phyloP scores from a whole-genome alignment of 2,797 vertebrate genomes.

The Macropus fuliginosus region DNA sequence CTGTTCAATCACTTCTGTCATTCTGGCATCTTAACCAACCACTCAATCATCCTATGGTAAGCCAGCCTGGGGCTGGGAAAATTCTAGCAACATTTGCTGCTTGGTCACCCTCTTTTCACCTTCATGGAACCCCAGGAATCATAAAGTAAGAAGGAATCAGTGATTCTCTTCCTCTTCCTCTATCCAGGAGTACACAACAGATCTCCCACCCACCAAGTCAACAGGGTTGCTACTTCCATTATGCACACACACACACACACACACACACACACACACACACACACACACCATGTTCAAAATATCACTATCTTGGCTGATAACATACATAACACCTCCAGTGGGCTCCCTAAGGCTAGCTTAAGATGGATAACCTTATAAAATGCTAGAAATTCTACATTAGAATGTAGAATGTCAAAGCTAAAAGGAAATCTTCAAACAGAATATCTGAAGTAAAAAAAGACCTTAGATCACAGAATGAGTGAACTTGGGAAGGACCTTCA shows the following conservation, averaged over 20 bases:
- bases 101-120: not conserved
- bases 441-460: not conserved
- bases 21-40: not conserved
- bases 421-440: not conserved
- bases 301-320: not conserved
- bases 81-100: not conserved
- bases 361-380: not conserved
- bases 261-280: not conserved
- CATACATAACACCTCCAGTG: not conserved
- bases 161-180: not conserved
- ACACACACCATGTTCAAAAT: not conserved
- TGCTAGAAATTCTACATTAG: not conserved
- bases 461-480: not conserved
- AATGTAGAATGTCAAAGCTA: not conserved
- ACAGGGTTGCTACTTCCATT: not conserved
- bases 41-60: not conserved
- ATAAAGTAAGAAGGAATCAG: not conserved
- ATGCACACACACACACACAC: not conserved
- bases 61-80: not conserved
- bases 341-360: not conserved
- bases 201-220: not conserved
- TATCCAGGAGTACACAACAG: rapidly evolving
- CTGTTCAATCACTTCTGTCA: not conserved
- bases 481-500: not conserved
- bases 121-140: not conserved